These are phyloP conservation scores for Tyrannus savana DNA, from an alignment of 2,113 vertebrate genomes.

Conservation along the genomic window DNA sequence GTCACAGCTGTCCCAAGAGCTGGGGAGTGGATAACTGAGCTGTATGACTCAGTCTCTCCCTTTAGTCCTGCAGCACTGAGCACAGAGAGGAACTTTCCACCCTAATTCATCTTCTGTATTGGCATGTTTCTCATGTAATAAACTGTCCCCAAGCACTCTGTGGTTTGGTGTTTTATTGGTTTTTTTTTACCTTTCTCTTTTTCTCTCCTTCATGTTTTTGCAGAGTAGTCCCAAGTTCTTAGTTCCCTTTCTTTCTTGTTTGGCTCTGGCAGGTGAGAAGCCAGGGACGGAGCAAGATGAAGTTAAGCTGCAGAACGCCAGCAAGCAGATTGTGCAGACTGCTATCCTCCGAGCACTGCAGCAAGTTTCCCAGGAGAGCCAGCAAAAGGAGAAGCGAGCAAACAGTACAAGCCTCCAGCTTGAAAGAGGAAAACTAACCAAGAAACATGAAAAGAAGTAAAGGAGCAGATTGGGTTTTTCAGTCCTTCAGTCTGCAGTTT, in stretches of 20 bases:
- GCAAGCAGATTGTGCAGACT: constrained; percentile 80
- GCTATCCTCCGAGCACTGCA: constrained; percentile 79
- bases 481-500: background rate
- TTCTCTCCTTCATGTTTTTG: background rate
- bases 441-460: constrained; percentile 79
- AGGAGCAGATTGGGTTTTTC: background rate
- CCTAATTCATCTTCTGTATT: background rate
- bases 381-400: constrained; percentile 31
- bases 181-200: accelerated
- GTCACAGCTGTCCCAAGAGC: background rate
- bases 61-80: background rate
- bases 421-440: constrained; percentile 61
- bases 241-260: background rate
- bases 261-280: constrained; percentile 71
- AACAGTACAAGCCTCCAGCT: constrained; percentile 19
- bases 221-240: background rate
- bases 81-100: background rate
- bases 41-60: background rate
- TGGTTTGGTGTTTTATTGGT: background rate
- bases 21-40: background rate
- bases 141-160: background rate
- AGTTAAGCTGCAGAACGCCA: constrained; percentile 75
- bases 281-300: constrained; percentile 74
- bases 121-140: background rate
- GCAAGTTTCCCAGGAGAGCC: constrained; percentile 78